Evolutionary conservation across 2,888 invertebrate genomes (phyloP).

Genomic region (Scelioninae gen. 1): DNA sequence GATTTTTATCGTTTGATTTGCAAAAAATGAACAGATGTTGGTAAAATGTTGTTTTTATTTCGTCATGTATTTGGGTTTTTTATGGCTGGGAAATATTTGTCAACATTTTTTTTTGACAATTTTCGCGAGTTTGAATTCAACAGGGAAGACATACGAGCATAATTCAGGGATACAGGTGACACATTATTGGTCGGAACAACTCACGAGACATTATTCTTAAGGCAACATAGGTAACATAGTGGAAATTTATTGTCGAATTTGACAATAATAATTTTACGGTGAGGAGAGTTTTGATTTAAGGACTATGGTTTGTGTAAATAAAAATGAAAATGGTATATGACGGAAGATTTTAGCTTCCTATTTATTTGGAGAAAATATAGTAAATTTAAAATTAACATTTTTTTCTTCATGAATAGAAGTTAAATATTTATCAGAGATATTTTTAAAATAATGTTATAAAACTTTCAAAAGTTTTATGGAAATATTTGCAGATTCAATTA

Average conservation of each 20-base stretch:
- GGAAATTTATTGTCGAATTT: not conserved
- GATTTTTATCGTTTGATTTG: not conserved
- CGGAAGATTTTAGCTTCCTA: too few species aligned
- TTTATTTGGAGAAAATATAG: too few species aligned
- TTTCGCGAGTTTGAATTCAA: not conserved
- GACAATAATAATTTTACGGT: not conserved
- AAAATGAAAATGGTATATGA: too few species aligned
- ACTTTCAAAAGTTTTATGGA: too few species aligned
- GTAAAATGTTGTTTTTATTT: not conserved
- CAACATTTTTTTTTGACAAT: not conserved
- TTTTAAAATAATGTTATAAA: too few species aligned
- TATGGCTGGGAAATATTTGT: not conserved
- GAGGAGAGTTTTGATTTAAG: not conserved
- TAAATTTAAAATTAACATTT: not conserved
- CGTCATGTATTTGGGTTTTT: not conserved
- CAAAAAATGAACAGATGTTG: not conserved
- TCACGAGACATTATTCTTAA: not conserved
- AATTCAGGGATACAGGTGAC: not conserved
- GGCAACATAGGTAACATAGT: not conserved
- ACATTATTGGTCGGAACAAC: not conserved
- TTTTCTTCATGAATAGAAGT: not conserved
- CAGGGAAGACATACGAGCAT: not conserved
- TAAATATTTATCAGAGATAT: too few species aligned
- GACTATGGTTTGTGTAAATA: not conserved
- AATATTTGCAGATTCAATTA: not conserved